Base-by-base conservation (phyloP, 1,140 invertebrate genomes). In the Panagrolaimus sp. region DNA sequence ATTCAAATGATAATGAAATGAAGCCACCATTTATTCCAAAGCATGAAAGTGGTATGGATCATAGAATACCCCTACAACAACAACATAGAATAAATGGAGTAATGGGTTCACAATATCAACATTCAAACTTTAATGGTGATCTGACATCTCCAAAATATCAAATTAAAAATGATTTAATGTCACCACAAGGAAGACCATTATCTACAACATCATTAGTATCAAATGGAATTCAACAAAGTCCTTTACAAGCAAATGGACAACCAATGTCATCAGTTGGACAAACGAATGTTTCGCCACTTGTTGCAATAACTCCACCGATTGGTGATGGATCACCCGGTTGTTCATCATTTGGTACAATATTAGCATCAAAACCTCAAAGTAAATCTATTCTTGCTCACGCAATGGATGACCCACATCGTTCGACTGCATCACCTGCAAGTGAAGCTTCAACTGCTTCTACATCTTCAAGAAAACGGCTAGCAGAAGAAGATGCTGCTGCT, bases 231-330 rank as follows among this genome's bases (percentile, higher is more conserved):
- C 51, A 57, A 57, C 51, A 57, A 23, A 25, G 20, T 20, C 51
- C 51, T 5, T 25, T 57, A 27, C 51, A 57, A 57, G 51, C 51
- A 11, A 57, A 57, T 57, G 51, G 51, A n/a, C 20, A 57, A 57
- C 20, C 51, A 4, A 20, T 57, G 51, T 25, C 20, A 57, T 27
- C 20, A 57, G n/a, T 20, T 20, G 51, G 51, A 11, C 51, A 20
- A 11, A 20, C 20, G 5, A 57, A 57, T 57, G 51, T 57, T 11
- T 57, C 51, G 9, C 51, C 51, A 13, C 20, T 57, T 14, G 51
- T 57, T 27, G 51, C 51, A 25, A 27, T 27, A 27, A 57, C 51
- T 11, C 51, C 51, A 11, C 51, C 51, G n/a, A 16, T 25, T 27
- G 27, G 27, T 13, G 27, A 57, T 27, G 51, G 27, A 57, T 57